Evolutionary conservation across 2,113 vertebrate genomes (phyloP).

Genomic region (Calyptomena viridis): DNA sequence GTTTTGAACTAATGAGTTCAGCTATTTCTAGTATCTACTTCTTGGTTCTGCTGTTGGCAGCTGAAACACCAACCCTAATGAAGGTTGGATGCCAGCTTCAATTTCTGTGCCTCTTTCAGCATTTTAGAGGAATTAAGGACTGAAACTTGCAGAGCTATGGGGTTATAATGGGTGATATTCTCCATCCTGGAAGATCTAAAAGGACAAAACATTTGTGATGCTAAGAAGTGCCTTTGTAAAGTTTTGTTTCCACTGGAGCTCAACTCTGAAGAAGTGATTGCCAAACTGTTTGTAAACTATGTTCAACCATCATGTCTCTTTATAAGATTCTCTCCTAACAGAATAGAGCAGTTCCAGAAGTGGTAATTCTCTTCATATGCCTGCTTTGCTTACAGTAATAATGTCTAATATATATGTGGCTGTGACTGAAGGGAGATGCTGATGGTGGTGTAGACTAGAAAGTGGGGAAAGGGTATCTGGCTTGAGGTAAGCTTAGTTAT

Average conservation of each 20-base stretch:
- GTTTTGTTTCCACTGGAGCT: background rate
- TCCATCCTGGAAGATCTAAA: background rate
- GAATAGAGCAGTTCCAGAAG: background rate
- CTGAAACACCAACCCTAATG: background rate
- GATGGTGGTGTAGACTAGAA: background rate
- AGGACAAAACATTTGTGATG: background rate
- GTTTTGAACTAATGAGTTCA: constrained; percentile 41
- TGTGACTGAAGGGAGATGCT: background rate
- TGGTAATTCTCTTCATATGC: background rate
- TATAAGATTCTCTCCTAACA: background rate
- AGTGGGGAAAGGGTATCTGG: background rate
- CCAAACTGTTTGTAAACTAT: background rate
- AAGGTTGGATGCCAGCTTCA: background rate
- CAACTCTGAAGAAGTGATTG: background rate
- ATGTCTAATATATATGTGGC: background rate
- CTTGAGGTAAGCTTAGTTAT: background rate
- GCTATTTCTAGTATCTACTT: constrained; percentile 25
- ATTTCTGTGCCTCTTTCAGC: background rate
- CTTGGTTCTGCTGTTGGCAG: constrained; percentile 40
- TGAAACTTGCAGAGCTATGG: background rate
- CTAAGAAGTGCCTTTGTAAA: background rate
- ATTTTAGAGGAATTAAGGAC: background rate
- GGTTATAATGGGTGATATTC: background rate
- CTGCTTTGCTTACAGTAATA: background rate
- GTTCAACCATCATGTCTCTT: background rate